phyloP scores from a whole-genome alignment of 2,113 vertebrate species.

The Zosterops hypoxanthus region DNA sequence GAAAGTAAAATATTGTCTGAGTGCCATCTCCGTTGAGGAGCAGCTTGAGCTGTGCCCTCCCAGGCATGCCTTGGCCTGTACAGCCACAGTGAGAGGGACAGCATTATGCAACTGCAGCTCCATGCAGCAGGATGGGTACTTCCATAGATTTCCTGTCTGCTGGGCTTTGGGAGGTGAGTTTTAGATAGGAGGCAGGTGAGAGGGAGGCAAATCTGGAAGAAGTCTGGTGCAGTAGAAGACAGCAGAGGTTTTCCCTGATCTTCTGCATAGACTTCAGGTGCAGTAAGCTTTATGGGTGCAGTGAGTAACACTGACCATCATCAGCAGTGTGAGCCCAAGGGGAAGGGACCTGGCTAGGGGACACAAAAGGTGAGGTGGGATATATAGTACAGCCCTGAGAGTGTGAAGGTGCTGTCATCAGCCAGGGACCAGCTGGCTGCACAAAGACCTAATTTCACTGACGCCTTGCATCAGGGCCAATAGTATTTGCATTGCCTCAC shows the following conservation, averaged over 20 bases:
- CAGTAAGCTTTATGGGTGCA: background rate
- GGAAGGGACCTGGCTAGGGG: background rate
- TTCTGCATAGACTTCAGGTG: background rate
- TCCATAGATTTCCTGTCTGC: background rate
- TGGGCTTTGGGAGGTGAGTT: background rate
- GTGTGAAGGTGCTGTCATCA: background rate
- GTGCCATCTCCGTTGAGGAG: background rate
- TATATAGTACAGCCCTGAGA: background rate
- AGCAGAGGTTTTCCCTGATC: background rate
- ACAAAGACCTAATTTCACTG: background rate
- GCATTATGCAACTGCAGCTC: background rate
- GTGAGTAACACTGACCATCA: background rate
- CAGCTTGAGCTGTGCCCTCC: background rate
- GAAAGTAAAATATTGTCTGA: background rate
- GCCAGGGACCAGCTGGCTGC: background rate
- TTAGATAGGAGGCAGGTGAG: background rate
- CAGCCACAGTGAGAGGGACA: background rate
- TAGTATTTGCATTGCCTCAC: background rate
- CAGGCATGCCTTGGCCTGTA: fast-evolving
- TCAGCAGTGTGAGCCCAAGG: background rate
- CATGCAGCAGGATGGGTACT: background rate
- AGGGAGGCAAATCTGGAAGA: background rate
- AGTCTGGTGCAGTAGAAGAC: background rate
- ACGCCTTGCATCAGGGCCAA: background rate
- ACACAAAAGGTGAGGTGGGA: background rate